Percentiles rank a stretch among this genome's conserved stretches.
phyloP scores from a whole-genome alignment of 2,888 invertebrate genomes.

The Corythucha ciliata region DNA sequence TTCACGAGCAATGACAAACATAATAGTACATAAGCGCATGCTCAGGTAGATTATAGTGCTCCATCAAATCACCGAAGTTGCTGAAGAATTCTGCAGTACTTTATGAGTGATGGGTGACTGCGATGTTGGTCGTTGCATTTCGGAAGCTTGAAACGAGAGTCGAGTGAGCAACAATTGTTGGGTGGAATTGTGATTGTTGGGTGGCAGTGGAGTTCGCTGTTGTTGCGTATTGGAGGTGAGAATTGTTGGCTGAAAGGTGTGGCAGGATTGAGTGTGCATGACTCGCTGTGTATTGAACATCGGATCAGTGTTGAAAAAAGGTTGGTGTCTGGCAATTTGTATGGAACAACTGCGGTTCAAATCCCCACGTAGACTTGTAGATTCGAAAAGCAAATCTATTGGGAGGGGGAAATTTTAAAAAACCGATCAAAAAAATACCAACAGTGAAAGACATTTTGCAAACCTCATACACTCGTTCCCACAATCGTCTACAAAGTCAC shows the following conservation, averaged over 20 bases:
- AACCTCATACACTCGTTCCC: too few species aligned
- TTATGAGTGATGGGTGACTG: background rate
- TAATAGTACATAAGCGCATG: background rate
- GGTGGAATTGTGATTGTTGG: too few species aligned
- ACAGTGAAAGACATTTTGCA: too few species aligned
- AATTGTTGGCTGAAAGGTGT: background rate
- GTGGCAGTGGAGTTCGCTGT: too few species aligned
- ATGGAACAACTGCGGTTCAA: conserved; percentile 2
- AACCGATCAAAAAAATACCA: too few species aligned
- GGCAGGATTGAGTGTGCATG: background rate
- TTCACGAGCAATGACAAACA: conserved; percentile 5
- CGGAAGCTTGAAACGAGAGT: too few species aligned
- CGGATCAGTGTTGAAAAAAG: conserved; percentile 1
- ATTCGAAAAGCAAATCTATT: too few species aligned
- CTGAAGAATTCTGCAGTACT: background rate
- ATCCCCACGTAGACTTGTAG: too few species aligned
- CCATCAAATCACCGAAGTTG: background rate
- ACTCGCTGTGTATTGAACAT: background rate
- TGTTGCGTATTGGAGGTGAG: conserved; percentile 2
- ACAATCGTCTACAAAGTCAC: too few species aligned
- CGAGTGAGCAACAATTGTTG: too few species aligned
- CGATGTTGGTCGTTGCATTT: too few species aligned
- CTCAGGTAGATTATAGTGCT: background rate
- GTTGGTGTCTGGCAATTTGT: conserved; percentile 1
- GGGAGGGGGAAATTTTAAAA: too few species aligned